phyloP scores from a whole-genome alignment of 2,113 vertebrate genomes.

The Calidris pygmaea region DNA sequence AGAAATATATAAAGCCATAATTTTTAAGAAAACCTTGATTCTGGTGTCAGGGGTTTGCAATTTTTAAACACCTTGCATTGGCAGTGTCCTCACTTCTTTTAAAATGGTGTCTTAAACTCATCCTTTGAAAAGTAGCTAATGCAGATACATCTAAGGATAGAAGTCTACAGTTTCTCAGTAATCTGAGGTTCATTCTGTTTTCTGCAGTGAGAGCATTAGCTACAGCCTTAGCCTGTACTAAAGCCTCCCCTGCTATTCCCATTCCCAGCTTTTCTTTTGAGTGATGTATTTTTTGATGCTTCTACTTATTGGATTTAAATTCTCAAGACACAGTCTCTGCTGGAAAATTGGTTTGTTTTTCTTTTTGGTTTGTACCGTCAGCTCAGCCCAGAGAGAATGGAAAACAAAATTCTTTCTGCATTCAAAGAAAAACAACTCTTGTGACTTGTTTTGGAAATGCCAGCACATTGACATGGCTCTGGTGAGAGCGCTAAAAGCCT shows the following conservation, averaged over 20 bases:
- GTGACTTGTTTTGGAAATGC: conserved; percentile 35
- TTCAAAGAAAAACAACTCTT: conserved; percentile 20
- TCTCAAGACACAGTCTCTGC: not conserved
- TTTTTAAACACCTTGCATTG: not conserved
- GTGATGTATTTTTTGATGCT: not conserved
- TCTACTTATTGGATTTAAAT: not conserved
- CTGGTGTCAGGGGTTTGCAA: not conserved
- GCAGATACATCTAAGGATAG: not conserved
- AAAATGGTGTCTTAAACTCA: not conserved
- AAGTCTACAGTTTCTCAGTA: not conserved
- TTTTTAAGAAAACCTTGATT: not conserved
- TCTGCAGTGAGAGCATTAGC: not conserved
- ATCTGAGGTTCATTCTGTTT: not conserved
- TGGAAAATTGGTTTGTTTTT: conserved; percentile 17
- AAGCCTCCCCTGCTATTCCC: not conserved
- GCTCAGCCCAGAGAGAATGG: conserved; percentile 7
- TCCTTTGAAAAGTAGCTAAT: not conserved
- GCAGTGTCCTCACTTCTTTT: not conserved
- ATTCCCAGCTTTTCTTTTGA: not conserved
- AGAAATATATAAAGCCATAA: not conserved
- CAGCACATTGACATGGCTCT: not conserved
- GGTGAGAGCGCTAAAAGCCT: not conserved
- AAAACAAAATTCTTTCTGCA: conserved; percentile 10
- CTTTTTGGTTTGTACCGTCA: not conserved
- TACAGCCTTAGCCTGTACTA: not conserved